Percentiles rank a stretch among this genome's conserved stretches.
phyloP scores from a whole-genome alignment of 2,888 invertebrate genomes.

The Diaprepes abbreviatus region DNA sequence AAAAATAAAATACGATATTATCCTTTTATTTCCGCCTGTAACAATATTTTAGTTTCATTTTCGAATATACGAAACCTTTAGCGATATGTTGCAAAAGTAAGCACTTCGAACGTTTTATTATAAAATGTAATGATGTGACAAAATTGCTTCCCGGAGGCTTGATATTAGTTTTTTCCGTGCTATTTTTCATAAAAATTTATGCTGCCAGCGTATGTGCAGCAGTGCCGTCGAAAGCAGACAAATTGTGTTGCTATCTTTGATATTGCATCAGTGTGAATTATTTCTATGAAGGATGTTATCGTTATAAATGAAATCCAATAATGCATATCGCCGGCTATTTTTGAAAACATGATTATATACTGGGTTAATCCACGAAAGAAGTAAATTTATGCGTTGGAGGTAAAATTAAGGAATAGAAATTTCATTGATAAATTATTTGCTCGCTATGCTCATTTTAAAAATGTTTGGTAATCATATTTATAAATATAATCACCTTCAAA shows the following conservation, averaged over 20 bases:
- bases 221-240: neutral
- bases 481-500: no score
- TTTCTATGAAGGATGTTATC: neutral
- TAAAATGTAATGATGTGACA: conserved; percentile 43
- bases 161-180: conserved; percentile 40
- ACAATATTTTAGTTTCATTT: conserved; percentile 22
- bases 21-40: conserved; percentile 10
- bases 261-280: neutral
- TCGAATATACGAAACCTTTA: conserved; percentile 20
- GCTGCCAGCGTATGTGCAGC: conserved; percentile 29
- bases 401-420: no score
- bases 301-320: neutral
- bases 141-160: conserved; percentile 36
- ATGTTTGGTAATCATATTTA: no score
- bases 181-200: conserved; percentile 41
- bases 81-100: conserved; percentile 34
- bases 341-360: no score
- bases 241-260: neutral
- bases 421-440: no score
- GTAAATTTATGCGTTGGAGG: no score
- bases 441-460: no score
- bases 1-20: neutral
- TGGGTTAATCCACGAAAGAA: no score
- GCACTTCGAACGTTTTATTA: conserved; percentile 41
- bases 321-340: no score